Evolutionary conservation across 2,113 vertebrate genomes (phyloP), one percentile per base, ranked within the genome.

Genomic region (Sitta europaea): DNA sequence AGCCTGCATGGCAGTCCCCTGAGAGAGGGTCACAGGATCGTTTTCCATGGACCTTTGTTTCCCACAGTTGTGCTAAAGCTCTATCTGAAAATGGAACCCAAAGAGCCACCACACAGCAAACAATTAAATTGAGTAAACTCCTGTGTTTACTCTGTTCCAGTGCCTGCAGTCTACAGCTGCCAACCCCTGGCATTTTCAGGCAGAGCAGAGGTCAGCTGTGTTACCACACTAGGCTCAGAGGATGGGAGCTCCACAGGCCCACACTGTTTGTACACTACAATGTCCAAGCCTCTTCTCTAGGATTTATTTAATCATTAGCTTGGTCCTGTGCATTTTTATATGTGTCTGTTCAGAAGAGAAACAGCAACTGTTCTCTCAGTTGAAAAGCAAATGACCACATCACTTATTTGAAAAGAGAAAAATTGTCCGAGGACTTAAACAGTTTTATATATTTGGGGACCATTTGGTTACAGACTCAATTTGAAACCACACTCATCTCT

Each of bases 381-480:
- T 94, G 93, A 96, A 95, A 96, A 84, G 83, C 91, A 96, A 96
- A 88, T 97, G 90, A 92, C 92, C 92, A 78, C 79, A 68, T 77
- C 35, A 35, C 48, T 94, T 63, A 72, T 11, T 65, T 62, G 50
- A 75, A 79, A 83, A 83, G 75, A 50, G 55, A 82, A 86, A 70
- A 59, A 40, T 63, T 76, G 53, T 57, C 84, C 72, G 94, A 58
- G 73, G 80, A 61, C 62, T 90, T 73, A 31, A 73, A 38, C 38
- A 33, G 31, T 57, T 94, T 71, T 36, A 40, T 36, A 5, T 71
- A 50, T 61, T 85, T 53, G 88, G 82, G 91, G 92, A 74, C 86
- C 92, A 86, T 88, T 81, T 85, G 71, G 72, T 80, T 40, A 79
- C 54, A 89, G 43, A 50, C 24, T 55, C 54, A 29, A 8, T 70